phyloP scores from a whole-genome alignment of 92 coral and sea anemone genomes.

The Nematostella vectensis region DNA sequence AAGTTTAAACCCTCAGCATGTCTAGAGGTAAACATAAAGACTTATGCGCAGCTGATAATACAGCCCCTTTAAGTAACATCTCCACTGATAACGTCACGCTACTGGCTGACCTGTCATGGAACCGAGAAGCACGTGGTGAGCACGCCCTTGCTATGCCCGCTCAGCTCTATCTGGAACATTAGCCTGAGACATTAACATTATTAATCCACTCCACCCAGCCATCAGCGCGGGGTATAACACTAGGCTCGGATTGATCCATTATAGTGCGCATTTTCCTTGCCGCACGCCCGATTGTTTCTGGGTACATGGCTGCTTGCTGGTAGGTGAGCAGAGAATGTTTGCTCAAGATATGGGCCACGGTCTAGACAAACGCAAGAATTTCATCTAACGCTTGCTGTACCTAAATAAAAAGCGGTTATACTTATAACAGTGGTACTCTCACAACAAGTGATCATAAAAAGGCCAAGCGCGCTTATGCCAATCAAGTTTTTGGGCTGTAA shows the following conservation, averaged over 20 bases:
- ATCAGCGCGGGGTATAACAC: slow-evolving; percentile 28
- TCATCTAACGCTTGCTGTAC: slow-evolving; percentile 25
- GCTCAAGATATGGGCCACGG: slow-evolving; percentile 46
- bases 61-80: too few relatives aligned
- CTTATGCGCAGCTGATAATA: too few relatives aligned
- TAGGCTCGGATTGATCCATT: slow-evolving; percentile 13
- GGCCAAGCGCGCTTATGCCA: too few relatives aligned
- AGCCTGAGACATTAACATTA: slow-evolving; percentile 39
- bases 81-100: too few relatives aligned
- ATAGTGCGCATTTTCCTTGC: slow-evolving; percentile 23
- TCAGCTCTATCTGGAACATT: slow-evolving; percentile 44
- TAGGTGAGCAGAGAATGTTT: slow-evolving; percentile 34
- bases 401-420: too few relatives aligned
- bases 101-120: slow-evolving; percentile 31
- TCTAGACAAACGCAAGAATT: slow-evolving; percentile 33
- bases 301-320: slow-evolving; percentile 45
- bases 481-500: too few relatives aligned
- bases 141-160: slow-evolving; percentile 40
- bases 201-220: slow-evolving; percentile 60
- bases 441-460: too few relatives aligned
- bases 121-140: slow-evolving; percentile 46
- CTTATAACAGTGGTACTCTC: too few relatives aligned
- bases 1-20: too few relatives aligned
- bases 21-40: too few relatives aligned
- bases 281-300: slow-evolving; percentile 27